Evolutionary conservation across 2,797 vertebrate genomes (phyloP).

Genomic region (Amblyopsis hoosieri): DNA sequence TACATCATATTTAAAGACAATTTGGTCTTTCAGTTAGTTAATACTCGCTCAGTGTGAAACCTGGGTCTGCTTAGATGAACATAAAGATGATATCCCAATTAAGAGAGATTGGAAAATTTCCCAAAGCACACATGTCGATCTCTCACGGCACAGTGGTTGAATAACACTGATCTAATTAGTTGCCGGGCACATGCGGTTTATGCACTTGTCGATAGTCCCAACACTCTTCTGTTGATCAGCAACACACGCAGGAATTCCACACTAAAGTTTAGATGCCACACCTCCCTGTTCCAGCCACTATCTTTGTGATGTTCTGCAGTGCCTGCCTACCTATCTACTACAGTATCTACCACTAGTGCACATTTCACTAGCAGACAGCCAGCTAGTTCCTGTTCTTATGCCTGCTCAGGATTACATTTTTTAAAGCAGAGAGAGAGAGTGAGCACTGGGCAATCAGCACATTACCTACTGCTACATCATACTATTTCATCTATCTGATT

Average conservation of each 20-base stretch:
- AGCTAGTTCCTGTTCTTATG: neutral
- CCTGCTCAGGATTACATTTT: slow-evolving; percentile 14
- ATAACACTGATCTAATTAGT: neutral
- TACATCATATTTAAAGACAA: too few species aligned
- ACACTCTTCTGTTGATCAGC: slow-evolving; percentile 10
- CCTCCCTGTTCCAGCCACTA: slow-evolving; percentile 41
- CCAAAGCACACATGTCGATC: too few species aligned
- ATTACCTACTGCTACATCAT: neutral
- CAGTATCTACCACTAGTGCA: slow-evolving; percentile 16
- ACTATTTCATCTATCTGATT: too few species aligned
- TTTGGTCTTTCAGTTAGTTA: too few species aligned
- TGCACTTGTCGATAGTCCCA: slow-evolving; percentile 15
- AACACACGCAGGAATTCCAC: slow-evolving; percentile 39
- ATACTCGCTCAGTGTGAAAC: too few species aligned
- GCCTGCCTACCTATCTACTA: slow-evolving; percentile 20
- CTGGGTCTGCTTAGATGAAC: too few species aligned
- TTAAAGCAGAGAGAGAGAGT: slow-evolving; percentile 17
- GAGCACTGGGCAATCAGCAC: slow-evolving; percentile 7
- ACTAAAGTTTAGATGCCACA: slow-evolving; percentile 22
- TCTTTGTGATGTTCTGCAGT: slow-evolving; percentile 33
- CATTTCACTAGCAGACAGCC: neutral
- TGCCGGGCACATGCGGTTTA: neutral
- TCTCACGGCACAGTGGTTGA: too few species aligned
- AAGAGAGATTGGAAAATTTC: too few species aligned
- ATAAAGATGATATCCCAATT: too few species aligned